Evolutionary conservation across 2,113 vertebrate genomes (phyloP), one percentile per base, ranked within the genome.

Genomic region (Suncus etruscus): DNA sequence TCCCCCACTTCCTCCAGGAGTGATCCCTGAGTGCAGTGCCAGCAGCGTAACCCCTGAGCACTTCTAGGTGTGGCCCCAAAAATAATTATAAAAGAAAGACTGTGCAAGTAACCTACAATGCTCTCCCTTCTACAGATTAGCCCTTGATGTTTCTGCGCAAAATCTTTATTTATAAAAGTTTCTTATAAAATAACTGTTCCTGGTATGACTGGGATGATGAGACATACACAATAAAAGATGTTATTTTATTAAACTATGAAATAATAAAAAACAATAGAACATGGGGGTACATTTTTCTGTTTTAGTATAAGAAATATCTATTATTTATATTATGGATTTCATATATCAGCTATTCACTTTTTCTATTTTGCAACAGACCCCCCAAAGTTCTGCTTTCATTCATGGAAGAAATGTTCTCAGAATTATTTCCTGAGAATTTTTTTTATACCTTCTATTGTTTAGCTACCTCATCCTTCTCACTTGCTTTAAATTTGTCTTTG

Each of bases 71-170:
- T 22, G 18, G 1, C 58, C 18, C 14, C 4, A 61, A 61, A 61
- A 58, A 14, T 5, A 58, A 22, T 1, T 20, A 22, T 20, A 58
- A 14, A 58, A 58, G 22, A 61, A 61, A 54, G 6, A 18, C 29
- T 2, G 0, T 3, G 1, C 31, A 22, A 22, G 25, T 8, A 2
- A 32, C 32, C 14, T 12, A 25, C 0, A 27, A 10, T 0, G 6
- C 29, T 6, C 16, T 22, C 7, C 14, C 48, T n/a, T 73, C 24
- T 4, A 0, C 4, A 29, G 18, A 15, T 4, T 3, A 11, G 15
- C 61, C 45, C 45, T 83, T 50, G 27, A 9, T 45, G 72, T 69
- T 61, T 20, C 18, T 61, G 58, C 16, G 22, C 58, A 18, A 61
- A 61, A 6, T 61, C 16, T 61, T 61, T 61, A 20, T 61, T 61